Conservation (phyloP, 2,113 vertebrate species). For the Rafetus swinhoei region DNA sequence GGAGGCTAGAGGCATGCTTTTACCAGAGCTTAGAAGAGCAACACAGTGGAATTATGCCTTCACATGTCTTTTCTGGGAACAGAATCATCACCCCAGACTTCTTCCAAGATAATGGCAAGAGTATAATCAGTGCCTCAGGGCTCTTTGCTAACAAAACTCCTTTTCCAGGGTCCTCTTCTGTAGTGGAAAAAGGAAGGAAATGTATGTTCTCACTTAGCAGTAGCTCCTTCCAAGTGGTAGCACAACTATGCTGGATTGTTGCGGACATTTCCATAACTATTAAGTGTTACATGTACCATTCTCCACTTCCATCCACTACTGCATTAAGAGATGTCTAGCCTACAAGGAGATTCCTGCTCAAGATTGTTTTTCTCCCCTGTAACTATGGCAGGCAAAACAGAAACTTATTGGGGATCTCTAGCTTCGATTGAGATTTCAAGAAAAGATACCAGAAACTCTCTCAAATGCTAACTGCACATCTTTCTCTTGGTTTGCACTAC, state of each 20-base stretch:
- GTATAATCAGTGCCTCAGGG: conserved; percentile 65
- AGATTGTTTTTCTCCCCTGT: neutral
- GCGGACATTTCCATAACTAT: neutral
- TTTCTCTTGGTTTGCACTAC: neutral
- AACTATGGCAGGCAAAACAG: neutral
- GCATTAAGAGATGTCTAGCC: neutral
- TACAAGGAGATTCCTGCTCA: neutral
- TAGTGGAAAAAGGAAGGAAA: neutral
- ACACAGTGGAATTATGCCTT: conserved; percentile 36
- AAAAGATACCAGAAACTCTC: neutral
- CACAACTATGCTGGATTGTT: neutral
- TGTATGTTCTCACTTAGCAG: neutral
- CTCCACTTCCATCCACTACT: neutral
- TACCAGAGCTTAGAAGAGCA: conserved; percentile 53
- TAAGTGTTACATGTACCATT: neutral
- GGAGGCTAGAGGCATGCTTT: conserved; percentile 61
- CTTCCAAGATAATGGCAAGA: conserved; percentile 62
- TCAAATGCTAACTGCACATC: neutral
- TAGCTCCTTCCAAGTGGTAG: neutral
- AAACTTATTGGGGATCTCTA: neutral
- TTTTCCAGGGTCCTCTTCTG: conserved; percentile 18
- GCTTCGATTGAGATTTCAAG: neutral
- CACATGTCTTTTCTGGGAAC: conserved; percentile 52
- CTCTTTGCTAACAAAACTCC: conserved; percentile 49
- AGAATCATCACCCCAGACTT: conserved; percentile 60